Evolutionary conservation across 2,888 invertebrate genomes (phyloP).

Genomic region (Trichogramma evanescens): DNA sequence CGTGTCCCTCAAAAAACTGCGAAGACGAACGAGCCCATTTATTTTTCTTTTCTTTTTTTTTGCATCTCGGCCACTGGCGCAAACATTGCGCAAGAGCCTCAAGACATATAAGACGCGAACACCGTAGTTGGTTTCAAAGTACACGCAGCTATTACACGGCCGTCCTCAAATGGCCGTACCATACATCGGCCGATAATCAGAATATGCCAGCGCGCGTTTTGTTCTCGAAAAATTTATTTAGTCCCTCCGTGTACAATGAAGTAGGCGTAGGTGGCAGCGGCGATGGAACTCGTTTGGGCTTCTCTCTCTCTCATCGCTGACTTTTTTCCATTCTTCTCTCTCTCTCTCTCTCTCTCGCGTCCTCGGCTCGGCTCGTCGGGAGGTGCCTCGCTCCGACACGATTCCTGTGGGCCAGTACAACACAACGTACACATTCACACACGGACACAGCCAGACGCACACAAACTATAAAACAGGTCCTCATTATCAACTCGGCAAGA

Average conservation of each 20-base stretch:
- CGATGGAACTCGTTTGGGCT: constrained; percentile 23
- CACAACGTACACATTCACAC: no score
- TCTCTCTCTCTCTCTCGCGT: constrained; percentile 23
- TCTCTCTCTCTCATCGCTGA: constrained; percentile 13
- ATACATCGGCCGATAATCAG: constrained; percentile 31
- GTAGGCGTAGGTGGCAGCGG: constrained; percentile 24
- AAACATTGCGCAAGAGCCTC: no score
- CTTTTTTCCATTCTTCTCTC: constrained; percentile 23
- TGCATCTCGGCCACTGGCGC: no score
- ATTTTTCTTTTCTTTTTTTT: no score
- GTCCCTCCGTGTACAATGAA: constrained; percentile 33
- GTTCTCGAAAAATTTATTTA: constrained; percentile 33
- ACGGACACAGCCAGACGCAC: no score
- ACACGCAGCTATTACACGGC: constrained; percentile 32
- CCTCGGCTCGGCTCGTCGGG: constrained; percentile 33
- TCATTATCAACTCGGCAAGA: no score
- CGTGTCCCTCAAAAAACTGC: no score
- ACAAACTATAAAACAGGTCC: no score
- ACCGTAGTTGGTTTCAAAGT: constrained; percentile 33
- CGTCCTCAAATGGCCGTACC: constrained; percentile 35
- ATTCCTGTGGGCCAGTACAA: constrained; percentile 4
- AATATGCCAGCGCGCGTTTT: constrained; percentile 28
- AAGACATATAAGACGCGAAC: no score
- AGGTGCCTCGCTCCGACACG: constrained; percentile 26
- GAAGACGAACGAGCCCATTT: no score